Evolutionary conservation across 2,113 vertebrate species (phyloP), one percentile per base, ranked within the genome.

Genomic region (Accipiter cooperii): DNA sequence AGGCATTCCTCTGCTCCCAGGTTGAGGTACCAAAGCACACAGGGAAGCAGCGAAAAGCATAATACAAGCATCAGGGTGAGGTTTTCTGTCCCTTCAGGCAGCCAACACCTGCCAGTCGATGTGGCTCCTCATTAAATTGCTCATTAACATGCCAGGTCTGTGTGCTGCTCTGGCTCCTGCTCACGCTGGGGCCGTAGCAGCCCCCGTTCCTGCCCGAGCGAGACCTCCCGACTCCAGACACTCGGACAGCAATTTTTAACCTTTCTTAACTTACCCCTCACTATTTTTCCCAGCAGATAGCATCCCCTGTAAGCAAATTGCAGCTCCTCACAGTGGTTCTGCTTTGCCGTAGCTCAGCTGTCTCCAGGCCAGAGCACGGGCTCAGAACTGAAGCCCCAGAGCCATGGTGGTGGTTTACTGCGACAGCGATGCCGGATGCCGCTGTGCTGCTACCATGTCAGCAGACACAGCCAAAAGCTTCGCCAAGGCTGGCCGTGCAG

Each of bases 401-500:
- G 80, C 60, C 0, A 0, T 3, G 4, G 47, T 3, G 68, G 34
- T 9, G 28, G 47, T 65, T 91, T 79, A 54, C 9, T 42, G 54
- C 2, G 8, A 20, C 42, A n/a, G 33, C 2, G 3, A 29, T 57
- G 63, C 51, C 4, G 1, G 34, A 11, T 36, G 49, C 57, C 44
- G 26, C 47, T 9, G 0, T 36, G 22, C 61, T 0, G 1, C 16
- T 70, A 22, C 44, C 13, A 5, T 10, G 0, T 10, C 8, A 2
- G 34, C 13, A 92, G 58, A 47, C 55, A 22, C 28, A 81, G 54
- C 38, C 77, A 17, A 83, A 73, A 86, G 7, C 29, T 68, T 24
- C 5, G 1, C 33, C 5, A 5, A 49, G 75, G 40, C 54, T 71
- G 88, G 40, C 19, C 24, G 0, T 21, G 42, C 60, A 82, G 38